Evolutionary conservation across 2,888 invertebrate genomes (phyloP), one percentile per base, ranked within the genome.

Genomic region (Cerastoderma edule): DNA sequence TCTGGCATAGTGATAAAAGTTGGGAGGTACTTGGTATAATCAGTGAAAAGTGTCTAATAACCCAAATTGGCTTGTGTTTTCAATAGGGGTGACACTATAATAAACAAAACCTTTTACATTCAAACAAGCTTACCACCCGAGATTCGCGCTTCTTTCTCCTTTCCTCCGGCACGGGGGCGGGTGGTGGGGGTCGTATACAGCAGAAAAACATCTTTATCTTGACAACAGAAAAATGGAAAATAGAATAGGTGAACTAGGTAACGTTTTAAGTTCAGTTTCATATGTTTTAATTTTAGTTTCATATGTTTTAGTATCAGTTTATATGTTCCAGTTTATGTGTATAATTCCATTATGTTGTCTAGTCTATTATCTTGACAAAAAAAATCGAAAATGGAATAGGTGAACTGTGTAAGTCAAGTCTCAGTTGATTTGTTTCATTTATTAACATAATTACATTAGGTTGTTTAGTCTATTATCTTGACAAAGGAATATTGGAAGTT

Each of bases 101-200:
- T 6, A 50, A n/a, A 10, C 10, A 50, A 39, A 10, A 39, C 39
- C 10, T 10, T 8, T 39, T 10, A 16, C 16, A 39, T 8, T 39
- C 8, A 53, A 16, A 1, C 1, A 53, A 22, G 19, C 32, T 10
- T 32, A 57, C 57, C 57, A 57, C 57, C 33, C 57, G 13, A 32
- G 57, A 57, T 13, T 57, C 57, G 33, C 57, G 16, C 30, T 57
- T 57, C 32, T 57, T 57, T n/a, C n/a, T 32, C 6, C 57, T 10
- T 22, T 33, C 57, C 6, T 32, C n/a, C n/a, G n/a, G n/a, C n/a
- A n/a, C 57, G 0, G 3, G 32, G 1, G 33, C n/a, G 13, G 57
- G 33, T 8, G 24, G 28, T 0, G 13, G 57, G 19, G 13, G 24
- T 13, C 13, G 8, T 32, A 28, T 19, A 32, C 57, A 57, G n/a